Conservation (phyloP, 2,888 invertebrate species). For the Euspilapteryx auroguttella region DNA sequence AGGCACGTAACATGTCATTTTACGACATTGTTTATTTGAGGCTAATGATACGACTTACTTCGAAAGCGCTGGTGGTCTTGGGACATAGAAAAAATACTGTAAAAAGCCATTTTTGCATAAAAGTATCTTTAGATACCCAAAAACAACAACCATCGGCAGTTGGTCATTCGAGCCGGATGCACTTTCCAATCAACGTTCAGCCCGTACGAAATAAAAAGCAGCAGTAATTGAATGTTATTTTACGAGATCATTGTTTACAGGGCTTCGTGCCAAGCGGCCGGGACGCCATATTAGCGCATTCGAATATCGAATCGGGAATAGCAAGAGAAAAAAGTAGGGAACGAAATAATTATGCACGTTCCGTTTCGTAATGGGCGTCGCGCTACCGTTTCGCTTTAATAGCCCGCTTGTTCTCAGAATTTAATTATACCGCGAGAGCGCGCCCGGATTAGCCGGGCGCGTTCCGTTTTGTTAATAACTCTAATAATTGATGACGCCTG, state of each 20-base stretch:
- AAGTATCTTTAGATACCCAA: too few species aligned
- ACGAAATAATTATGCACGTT: conserved; percentile 62
- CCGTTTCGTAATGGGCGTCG: conserved; percentile 55
- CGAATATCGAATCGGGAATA: conserved; percentile 46
- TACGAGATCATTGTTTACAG: conserved; percentile 56
- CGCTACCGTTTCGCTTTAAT: conserved; percentile 58
- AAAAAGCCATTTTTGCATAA: background rate
- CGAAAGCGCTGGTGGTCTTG: conserved; percentile 52
- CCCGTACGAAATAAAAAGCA: background rate
- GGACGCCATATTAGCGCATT: conserved; percentile 48
- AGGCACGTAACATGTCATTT: conserved; percentile 47
- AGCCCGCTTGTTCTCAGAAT: conserved; percentile 57
- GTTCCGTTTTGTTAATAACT: conserved; percentile 56
- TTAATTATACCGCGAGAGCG: conserved; percentile 46
- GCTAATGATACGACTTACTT: conserved; percentile 52
- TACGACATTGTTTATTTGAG: conserved; percentile 45
- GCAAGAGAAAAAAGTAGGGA: conserved; percentile 41
- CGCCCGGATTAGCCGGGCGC: conserved; percentile 46
- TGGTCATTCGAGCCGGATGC: too few species aligned
- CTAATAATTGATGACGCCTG: conserved; percentile 49
- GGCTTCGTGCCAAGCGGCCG: conserved; percentile 42
- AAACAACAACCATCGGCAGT: too few species aligned
- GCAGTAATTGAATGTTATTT: conserved; percentile 52
- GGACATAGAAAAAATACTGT: conserved; percentile 19
- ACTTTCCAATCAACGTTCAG: too few species aligned